These are phyloP conservation scores for Tenthredo amoena DNA, from an alignment of 2,888 invertebrate genomes.

Conservation along the genomic window DNA sequence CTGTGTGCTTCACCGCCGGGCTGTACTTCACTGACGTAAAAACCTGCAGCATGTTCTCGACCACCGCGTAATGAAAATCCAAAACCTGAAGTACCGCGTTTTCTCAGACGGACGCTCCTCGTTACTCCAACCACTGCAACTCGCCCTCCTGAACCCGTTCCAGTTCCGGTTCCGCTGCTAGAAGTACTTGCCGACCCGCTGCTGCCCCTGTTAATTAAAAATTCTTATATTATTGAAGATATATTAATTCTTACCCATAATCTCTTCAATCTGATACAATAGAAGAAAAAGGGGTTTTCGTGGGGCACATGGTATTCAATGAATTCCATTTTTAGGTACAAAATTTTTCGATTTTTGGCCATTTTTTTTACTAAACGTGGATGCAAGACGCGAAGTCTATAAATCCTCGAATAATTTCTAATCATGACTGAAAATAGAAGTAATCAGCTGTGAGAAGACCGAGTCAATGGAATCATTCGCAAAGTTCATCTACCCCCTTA, in stretches of 20 bases:
- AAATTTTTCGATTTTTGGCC: too few species aligned
- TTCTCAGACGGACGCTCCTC: conserved; percentile 81
- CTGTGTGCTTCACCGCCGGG: conserved; percentile 92
- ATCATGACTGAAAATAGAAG: too few species aligned
- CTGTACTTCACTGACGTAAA: conserved; percentile 94
- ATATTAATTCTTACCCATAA: neutral
- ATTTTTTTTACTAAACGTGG: too few species aligned
- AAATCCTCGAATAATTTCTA: too few species aligned
- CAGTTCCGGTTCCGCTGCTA: conserved; percentile 70
- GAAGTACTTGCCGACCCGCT: conserved; percentile 72
- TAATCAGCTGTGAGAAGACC: too few species aligned
- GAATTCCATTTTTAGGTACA: too few species aligned
- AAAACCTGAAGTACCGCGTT: conserved; percentile 84
- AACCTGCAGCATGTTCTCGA: conserved; percentile 94
- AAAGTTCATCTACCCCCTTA: neutral
- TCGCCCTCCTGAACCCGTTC: conserved; percentile 77
- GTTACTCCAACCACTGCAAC: conserved; percentile 82
- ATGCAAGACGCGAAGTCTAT: too few species aligned
- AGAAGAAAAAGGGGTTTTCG: too few species aligned
- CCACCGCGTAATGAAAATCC: conserved; percentile 93
- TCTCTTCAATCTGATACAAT: neutral
- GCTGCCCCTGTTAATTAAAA: conserved; percentile 67
- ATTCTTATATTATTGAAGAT: conserved; percentile 10
- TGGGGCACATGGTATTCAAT: too few species aligned
- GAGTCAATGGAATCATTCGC: too few species aligned